Base-by-base conservation (phyloP, 2,888 invertebrate species). In the Torymus auratus region DNA sequence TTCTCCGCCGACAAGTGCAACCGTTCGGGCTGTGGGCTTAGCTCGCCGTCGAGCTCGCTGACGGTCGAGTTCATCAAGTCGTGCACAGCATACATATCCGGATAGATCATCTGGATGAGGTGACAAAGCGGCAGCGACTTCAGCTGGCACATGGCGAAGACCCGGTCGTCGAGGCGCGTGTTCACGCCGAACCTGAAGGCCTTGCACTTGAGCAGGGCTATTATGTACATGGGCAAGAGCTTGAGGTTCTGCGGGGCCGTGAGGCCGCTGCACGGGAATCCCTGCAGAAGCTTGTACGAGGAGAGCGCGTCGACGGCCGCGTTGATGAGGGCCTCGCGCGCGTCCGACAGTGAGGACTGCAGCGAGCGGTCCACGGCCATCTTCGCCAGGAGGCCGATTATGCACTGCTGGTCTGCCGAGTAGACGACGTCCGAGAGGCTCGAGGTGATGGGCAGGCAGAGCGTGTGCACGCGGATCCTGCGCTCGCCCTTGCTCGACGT, bases 331-430 rank as follows among this genome's bases (percentile, higher is more conserved):
- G 99, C 99, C 91, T 99, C 99, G 61, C 98, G 93, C 0, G 99
- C 99, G 91, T 99, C 99, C 10, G 95, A 93, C 88, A 99, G 92
- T 69, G 96, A 97, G 41, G 97, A 95, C 61, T 95, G 93, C 86
- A 96, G 93, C 83, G 97, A 96, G 64, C 98, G 94, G 91, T 99
- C 99, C 81, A 98, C 98, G 83, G 98, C 99, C 98, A 99, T 99
- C 94, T 99, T 99, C 28, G 97, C 94, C 50, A 99, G 92, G 83
- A 99, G 91, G 74, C 97, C 97, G 74, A 97, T 93, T 84, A 99
- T 97, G 83, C 97, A 97, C 90, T 98, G 96, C 88, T 98, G 96
- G 92, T 99, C 99, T 0, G 99, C 99, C 13, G 94, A 93, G 89
- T 96, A 94, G 86, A 98, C 93, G 5, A 99, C 94, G 87, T 99